Evolutionary conservation across 2,797 vertebrate species (phyloP).

Genomic region (Anas flavirostris): DNA sequence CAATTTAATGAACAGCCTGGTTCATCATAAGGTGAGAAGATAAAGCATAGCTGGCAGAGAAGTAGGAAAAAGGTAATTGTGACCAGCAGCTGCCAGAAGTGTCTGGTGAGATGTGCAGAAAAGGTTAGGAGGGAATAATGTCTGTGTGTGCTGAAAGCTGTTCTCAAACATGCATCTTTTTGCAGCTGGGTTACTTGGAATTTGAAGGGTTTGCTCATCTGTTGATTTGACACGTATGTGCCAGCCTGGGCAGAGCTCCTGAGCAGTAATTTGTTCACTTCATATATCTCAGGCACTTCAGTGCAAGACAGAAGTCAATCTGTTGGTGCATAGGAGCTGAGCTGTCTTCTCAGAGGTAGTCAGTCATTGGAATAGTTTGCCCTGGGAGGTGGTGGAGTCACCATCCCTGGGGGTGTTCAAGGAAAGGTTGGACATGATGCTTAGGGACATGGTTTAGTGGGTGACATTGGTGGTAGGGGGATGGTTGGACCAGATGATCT

Average conservation of each 20-base stretch:
- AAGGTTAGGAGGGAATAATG: neutral
- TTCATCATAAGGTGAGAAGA: neutral
- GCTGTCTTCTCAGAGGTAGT: neutral
- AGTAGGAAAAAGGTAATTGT: neutral
- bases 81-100: neutral
- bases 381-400: too few relatives aligned
- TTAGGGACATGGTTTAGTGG: too few relatives aligned
- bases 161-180: rapidly evolving
- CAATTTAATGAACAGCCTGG: neutral
- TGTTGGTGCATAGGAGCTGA: neutral
- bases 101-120: neutral
- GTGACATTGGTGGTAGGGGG: too few relatives aligned
- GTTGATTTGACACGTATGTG: neutral
- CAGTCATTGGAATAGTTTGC: too few relatives aligned
- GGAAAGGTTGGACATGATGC: too few relatives aligned
- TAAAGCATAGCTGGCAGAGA: neutral
- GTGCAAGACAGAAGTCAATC: neutral
- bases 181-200: neutral
- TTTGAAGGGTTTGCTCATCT: neutral
- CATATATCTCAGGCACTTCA: too few relatives aligned
- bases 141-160: rapidly evolving
- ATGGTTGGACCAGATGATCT: too few relatives aligned
- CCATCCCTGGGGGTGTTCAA: too few relatives aligned
- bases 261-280: neutral
- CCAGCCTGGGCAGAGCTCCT: neutral